phyloP scores from a whole-genome alignment of 1,140 invertebrate species.

The Apis cerana region DNA sequence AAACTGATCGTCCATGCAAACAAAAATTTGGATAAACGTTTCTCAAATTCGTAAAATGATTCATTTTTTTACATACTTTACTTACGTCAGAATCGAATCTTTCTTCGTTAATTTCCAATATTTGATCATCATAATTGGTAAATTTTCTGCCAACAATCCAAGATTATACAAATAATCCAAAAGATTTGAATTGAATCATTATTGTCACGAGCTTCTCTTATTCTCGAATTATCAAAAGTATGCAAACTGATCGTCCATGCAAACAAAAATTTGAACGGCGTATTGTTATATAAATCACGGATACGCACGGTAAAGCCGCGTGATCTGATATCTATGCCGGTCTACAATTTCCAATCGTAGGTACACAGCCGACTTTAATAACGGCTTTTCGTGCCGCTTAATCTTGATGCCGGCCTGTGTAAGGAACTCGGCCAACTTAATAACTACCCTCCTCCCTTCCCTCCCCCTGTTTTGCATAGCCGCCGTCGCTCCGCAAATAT shows the following conservation, averaged over 20 bases:
- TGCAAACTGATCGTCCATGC: no score
- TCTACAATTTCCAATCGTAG: constrained; percentile 16
- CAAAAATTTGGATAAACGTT: no score
- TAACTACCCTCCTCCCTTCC: neutral
- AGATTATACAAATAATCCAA: no score
- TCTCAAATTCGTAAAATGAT: no score
- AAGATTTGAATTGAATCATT: no score
- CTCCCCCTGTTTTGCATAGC: constrained; percentile 33
- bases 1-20: neutral
- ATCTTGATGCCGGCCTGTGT: constrained; percentile 26
- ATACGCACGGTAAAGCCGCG: neutral
- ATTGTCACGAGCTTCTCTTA: no score
- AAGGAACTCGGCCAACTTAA: constrained; percentile 29
- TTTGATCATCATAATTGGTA: no score
- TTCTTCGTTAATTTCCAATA: no score
- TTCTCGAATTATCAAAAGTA: no score
- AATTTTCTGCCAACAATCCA: no score
- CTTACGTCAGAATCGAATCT: no score
- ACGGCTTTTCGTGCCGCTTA: constrained; percentile 17
- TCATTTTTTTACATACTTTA: no score
- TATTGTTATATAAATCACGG: neutral
- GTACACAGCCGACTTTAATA: constrained; percentile 30
- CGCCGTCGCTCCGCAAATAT: constrained; percentile 32
- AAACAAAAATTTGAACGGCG: neutral
- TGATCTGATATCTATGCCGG: neutral